Evolutionary conservation across 2,797 vertebrate genomes (phyloP), one percentile per base, ranked within the genome.

Genomic region (Tinamus major): DNA sequence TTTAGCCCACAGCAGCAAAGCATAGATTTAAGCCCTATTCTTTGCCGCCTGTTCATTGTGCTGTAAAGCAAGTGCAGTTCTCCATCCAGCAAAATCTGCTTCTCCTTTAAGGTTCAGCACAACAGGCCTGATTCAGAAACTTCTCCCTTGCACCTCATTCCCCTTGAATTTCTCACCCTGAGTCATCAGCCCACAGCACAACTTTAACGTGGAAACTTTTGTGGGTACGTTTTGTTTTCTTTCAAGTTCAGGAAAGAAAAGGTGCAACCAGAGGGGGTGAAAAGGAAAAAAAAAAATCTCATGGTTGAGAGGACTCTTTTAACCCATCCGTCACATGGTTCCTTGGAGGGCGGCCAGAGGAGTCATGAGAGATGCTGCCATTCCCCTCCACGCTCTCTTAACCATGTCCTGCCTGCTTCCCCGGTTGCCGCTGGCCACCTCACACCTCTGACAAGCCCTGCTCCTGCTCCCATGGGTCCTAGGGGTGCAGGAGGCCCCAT

Each of bases 231-330:
- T 94, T 93, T 95, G 78, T 96, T 92, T 96, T 70, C 91, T 95
- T 96, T 94, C 59, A 85, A 79, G 53, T 90, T 91, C 63, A 91
- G 83, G 84, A 77, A 95, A 96, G 37, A 96, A 95, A 95, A 96
- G 94, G 94, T 95, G 95, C 83, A 88, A 90, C 83, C 64, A 37
- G 88, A 78, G 65, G 46, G 63, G 78, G 79, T 24, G 46, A 49
- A 49, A 49, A 49, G 12, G 23, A 6, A 49, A 49, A 49, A 49
- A 49, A 49, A 49, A 49, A 49, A 74, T 94, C 92, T 96, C 85
- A 95, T 95, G 96, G 93, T 95, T 96, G 96, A 96, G 91, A 95
- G 88, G 93, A 91, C 92, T 93, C 95, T 92, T 96, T 96, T 95
- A 91, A 95, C 91, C 96, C 82, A 78, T 27, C 69, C 91, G 83